These are phyloP conservation scores for Meteorus colon DNA, from an alignment of 2,888 invertebrate genomes.

Conservation along the genomic window DNA sequence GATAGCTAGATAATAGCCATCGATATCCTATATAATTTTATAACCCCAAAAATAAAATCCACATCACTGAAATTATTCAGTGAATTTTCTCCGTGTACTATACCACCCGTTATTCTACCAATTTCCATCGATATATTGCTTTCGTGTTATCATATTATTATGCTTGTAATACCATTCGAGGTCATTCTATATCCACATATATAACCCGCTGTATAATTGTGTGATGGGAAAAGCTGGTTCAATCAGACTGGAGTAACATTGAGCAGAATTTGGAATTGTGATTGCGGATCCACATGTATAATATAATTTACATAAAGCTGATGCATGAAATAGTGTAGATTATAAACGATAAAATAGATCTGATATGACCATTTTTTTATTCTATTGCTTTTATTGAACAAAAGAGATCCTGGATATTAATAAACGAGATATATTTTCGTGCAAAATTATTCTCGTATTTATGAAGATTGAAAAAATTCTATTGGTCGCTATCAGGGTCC, in stretches of 20 bases:
- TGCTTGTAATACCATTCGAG: background rate
- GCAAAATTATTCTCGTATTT: no score
- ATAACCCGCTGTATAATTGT: background rate
- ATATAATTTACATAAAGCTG: background rate
- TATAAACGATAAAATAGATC: background rate
- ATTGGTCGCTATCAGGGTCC: no score
- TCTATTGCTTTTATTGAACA: background rate
- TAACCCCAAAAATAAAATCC: no score
- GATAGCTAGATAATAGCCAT: no score
- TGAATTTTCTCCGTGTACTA: no score
- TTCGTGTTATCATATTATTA: background rate
- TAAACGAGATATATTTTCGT: no score
- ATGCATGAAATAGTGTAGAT: background rate
- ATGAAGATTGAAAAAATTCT: no score
- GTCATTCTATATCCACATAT: background rate
- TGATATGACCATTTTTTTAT: background rate
- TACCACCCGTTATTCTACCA: no score
- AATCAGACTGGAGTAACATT: constrained; percentile 1
- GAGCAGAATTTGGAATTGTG: background rate
- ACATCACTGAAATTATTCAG: no score
- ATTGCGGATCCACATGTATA: background rate
- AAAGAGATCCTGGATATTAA: no score
- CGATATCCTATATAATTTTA: no score
- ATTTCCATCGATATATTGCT: background rate
- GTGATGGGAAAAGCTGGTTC: background rate